Evolutionary conservation across 2,797 vertebrate species (phyloP), one percentile per base, ranked within the genome.

Genomic region (Sebastes matsubarae): DNA sequence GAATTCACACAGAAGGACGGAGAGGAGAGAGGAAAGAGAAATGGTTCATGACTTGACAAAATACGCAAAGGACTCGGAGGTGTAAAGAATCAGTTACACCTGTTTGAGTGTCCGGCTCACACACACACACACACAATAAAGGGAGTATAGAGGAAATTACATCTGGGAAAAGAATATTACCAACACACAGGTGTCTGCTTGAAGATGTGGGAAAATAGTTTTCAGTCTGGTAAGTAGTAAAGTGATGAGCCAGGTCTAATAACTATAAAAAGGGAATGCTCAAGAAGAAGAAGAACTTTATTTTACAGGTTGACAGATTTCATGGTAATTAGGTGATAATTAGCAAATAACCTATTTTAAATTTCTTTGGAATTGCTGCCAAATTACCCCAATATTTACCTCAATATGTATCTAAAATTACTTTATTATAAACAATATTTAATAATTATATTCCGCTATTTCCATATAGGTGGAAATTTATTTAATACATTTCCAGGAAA

Each of bases 141-240:
- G 77, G 70, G 83, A 85, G 75, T 25, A 46, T 8, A 22, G 68
- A 88, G 77, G 88, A 92, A 88, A 91, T 85, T 20, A 91, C 85
- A 84, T 74, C 83, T 89, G 90, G 86, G 69, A 64, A 79, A 81
- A 52, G 14, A 52, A 74, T 36, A 84, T 74, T 18, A 75, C 12
- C 22, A 66, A 74, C 73, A 57, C 80, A 57, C 80, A 93, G 89
- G 82, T 86, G 85, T 91, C 61, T 18, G 63, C 60, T 11, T 58
- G 12, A 36, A 73, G 52, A 81, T 32, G 30, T 75, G 66, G 68
- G 59, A 77, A 84, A 68, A 55, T 58, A 79, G 70, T 80, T 82
- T 72, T 66, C 38, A 60, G 55, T 64, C 46, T 20, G 29, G 14
- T 76, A 36, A 86, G n/a, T n/a, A 38, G 64, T 54, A 20, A 64